A percentile compares a stretch with the other conserved stretches of the same genome.
Conservation (phyloP, 2,888 invertebrate species). For the Branchipolynoe longqiensis region DNA sequence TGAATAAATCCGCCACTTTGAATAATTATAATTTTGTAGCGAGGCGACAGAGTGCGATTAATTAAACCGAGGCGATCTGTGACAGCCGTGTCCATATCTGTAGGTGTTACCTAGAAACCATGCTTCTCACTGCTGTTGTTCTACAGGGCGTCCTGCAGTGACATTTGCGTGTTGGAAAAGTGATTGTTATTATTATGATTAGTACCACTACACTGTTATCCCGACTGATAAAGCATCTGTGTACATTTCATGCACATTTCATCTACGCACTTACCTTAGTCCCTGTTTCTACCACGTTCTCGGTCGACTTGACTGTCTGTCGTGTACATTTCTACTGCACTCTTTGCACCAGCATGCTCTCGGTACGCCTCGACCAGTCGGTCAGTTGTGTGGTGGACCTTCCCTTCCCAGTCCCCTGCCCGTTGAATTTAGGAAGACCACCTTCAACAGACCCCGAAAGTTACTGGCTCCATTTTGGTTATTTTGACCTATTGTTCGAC, state of each 20-base stretch:
- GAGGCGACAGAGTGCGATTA: background rate
- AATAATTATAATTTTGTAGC: background rate
- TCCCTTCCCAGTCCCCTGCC: background rate
- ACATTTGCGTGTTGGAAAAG: too few relatives aligned
- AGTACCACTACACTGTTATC: too few relatives aligned
- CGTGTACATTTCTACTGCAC: constrained; percentile 1
- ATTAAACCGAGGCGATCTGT: too few relatives aligned
- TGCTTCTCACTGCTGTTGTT: too few relatives aligned
- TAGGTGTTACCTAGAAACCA: too few relatives aligned
- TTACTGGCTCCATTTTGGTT: background rate
- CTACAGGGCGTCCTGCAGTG: too few relatives aligned
- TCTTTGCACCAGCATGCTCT: background rate
- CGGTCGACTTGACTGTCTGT: constrained; percentile 4
- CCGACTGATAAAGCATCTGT: too few relatives aligned
- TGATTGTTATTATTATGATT: too few relatives aligned
- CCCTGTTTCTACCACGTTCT: background rate
- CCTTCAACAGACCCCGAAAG: constrained; percentile 24
- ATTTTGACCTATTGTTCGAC: background rate
- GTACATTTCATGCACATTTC: too few relatives aligned
- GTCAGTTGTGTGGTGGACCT: background rate
- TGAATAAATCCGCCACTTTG: background rate
- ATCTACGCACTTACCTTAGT: background rate
- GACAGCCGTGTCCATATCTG: constrained; percentile 1
- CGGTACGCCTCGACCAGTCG: background rate
- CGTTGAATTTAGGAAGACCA: background rate